These are phyloP conservation scores for Tachysurus vachellii DNA, from an alignment of 2,113 vertebrate species.

Conservation along the genomic window DNA sequence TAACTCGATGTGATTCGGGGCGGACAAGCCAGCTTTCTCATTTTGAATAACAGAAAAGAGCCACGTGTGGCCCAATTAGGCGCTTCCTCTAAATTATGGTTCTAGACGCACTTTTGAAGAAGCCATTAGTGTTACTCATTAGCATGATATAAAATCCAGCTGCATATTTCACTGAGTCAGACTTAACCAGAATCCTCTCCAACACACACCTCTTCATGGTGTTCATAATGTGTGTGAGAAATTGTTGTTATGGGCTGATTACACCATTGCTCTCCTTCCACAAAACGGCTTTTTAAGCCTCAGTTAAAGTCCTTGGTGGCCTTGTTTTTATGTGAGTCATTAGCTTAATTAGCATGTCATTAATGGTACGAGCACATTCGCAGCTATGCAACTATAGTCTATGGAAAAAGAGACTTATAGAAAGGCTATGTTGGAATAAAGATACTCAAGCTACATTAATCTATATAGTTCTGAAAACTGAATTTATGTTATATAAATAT, in stretches of 20 bases:
- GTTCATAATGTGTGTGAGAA: background rate
- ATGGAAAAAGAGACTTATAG: background rate
- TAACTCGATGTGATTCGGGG: background rate
- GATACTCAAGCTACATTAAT: background rate
- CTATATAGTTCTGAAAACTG: too few species aligned
- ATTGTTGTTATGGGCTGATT: background rate
- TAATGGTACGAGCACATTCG: background rate
- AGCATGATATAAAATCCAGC: constrained; percentile 27
- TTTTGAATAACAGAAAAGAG: constrained; percentile 18
- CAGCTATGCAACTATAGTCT: too few species aligned
- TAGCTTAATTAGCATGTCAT: background rate
- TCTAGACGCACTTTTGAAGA: background rate
- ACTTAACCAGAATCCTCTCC: background rate
- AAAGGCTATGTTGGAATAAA: background rate
- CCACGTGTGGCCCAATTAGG: background rate
- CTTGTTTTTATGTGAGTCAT: background rate
- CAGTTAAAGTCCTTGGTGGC: background rate
- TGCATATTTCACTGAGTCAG: constrained; percentile 11
- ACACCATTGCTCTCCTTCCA: background rate
- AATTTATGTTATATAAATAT: too few species aligned
- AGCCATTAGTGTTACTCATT: background rate
- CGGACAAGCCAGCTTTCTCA: background rate
- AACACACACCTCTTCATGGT: background rate
- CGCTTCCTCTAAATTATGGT: background rate
- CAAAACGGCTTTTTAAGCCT: background rate